Evolutionary conservation across 2,113 vertebrate genomes (phyloP).

Genomic region (Acrocephalus kingi): DNA sequence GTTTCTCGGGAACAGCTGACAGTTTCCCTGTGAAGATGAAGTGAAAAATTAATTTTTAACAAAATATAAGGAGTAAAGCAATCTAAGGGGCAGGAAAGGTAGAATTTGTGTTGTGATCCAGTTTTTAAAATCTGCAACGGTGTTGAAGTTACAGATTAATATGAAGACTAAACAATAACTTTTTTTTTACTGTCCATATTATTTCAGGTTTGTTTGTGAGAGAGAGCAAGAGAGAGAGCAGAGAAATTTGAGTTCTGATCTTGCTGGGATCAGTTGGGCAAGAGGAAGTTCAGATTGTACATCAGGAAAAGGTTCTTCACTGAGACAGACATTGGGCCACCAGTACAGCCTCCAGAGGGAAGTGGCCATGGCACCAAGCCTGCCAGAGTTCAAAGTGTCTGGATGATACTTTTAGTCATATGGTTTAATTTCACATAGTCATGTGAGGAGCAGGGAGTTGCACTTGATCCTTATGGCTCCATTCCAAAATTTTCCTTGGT

Average conservation of each 20-base stretch:
- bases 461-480: not conserved
- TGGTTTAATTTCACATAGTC: not conserved
- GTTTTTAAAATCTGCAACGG: not conserved
- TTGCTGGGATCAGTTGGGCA: not conserved
- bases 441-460: not conserved
- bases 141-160: not conserved
- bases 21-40: not conserved
- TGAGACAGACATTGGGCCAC: accelerated
- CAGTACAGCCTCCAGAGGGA: not conserved
- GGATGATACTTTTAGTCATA: not conserved
- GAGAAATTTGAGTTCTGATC: not conserved
- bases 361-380: not conserved
- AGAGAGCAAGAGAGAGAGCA: not conserved
- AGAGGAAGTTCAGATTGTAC: not conserved
- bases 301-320: not conserved
- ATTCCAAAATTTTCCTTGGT: not conserved
- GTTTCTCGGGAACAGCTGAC: not conserved
- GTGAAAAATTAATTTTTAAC: not conserved
- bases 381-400: not conserved
- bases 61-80: not conserved
- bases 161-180: not conserved
- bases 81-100: not conserved
- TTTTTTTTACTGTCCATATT: not conserved
- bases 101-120: not conserved
- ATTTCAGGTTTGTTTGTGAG: not conserved